Base-by-base conservation (phyloP, 2,888 invertebrate genomes). In the Galeruca laticollis region DNA sequence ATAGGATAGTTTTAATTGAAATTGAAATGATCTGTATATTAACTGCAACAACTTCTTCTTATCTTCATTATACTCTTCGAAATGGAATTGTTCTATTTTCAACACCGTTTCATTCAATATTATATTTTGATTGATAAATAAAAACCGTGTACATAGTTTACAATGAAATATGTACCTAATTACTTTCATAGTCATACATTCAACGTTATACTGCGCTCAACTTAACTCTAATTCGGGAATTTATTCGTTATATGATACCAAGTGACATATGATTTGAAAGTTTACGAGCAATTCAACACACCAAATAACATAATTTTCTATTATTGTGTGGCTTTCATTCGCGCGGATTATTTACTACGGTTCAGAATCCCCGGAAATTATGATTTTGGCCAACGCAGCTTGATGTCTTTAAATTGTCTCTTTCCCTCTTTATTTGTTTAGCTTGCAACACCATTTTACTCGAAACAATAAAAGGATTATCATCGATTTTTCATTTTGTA, bases 301-400 rank as follows among this genome's bases (percentile, higher is more conserved):
- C 40, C 40, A n/a, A 40, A 13, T n/a, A 40, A 40, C 40, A 40
- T 40, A 40, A 40, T 40, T 40, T 40, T 40, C 40, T 40, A 40
- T 40, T 40, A 40, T 40, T 40, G 40, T 40, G 40, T 13, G 40
- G 40, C 40, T 40, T 40, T n/a, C 40, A 6, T 40, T n/a, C 6
- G 40, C 40, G n/a, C 5, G 40, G 40, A 40, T 40, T 40, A 40
- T 40, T 40, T 40, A 40, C n/a, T 40, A 40, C 40, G n/a, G n/a
- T n/a, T 40, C 6, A 40, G 40, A 40, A n/a, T 6, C 40, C n/a
- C 40, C n/a, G 40, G 40, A 40, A 40, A 40, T 40, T 13, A 40
- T 40, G 11, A 40, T 40, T 40, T 40, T 40, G 40, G 40, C n/a
- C 40, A 40, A 40, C 40, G n/a, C 40, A 40, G 40, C 40, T 40